Percentiles rank a stretch among this genome's conserved stretches.
Evolutionary conservation across 2,113 vertebrate genomes (phyloP).

Genomic region (Donacobius atricapilla): DNA sequence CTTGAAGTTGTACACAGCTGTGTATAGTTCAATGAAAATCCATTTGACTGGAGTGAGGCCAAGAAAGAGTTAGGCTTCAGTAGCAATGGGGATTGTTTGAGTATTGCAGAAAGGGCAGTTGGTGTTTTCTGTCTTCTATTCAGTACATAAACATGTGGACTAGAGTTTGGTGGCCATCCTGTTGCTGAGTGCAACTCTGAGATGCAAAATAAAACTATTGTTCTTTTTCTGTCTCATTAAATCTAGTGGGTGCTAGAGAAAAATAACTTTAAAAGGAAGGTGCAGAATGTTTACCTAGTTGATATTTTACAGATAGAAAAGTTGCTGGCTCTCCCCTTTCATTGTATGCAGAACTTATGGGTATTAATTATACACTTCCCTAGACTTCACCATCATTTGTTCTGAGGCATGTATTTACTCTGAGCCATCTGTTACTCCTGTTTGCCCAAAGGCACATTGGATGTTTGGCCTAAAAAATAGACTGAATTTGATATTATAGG

Average conservation of each 20-base stretch:
- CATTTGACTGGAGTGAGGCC: neutral
- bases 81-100: neutral
- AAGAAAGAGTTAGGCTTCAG: neutral
- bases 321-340: neutral
- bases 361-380: neutral
- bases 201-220: fast-evolving
- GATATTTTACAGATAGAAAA: neutral
- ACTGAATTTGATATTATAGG: neutral
- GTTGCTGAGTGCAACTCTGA: fast-evolving
- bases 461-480: neutral
- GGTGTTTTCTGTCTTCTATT: neutral
- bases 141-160: neutral
- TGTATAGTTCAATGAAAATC: neutral
- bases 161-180: neutral
- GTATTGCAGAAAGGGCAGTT: neutral
- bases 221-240: neutral
- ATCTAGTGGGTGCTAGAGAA: neutral
- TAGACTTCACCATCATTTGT: neutral
- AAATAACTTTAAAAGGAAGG: neutral
- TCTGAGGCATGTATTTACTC: neutral
- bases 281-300: neutral
- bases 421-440: neutral
- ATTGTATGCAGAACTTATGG: neutral
- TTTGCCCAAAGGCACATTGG: neutral
- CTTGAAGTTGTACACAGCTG: neutral